A percentile compares a stretch with the other conserved stretches of the same genome.
Conservation (phyloP, 2,113 vertebrate genomes). For the Delphinapterus leucas region DNA sequence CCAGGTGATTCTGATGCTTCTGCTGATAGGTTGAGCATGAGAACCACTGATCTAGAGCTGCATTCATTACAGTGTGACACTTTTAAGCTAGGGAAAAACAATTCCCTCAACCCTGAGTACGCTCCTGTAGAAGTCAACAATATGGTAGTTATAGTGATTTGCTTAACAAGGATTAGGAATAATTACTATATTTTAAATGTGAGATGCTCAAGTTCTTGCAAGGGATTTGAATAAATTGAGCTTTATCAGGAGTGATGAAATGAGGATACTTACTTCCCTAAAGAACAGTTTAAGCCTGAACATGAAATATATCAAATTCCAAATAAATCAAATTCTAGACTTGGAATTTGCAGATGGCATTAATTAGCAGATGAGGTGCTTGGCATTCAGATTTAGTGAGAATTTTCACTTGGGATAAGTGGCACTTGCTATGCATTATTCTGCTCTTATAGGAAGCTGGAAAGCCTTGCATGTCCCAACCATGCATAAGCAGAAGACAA, state of each 20-base stretch:
- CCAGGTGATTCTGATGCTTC: not conserved
- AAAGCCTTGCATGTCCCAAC: not conserved
- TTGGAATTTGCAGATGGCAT: constrained; percentile 44
- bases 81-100: not conserved
- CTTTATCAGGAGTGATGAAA: constrained; percentile 61
- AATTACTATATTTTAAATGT: constrained; percentile 50
- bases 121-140: not conserved
- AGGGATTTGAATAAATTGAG: constrained; percentile 64
- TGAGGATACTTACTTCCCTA: constrained; percentile 40
- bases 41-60: not conserved
- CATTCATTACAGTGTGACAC: not conserved
- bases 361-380: constrained; percentile 55
- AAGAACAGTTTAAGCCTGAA: constrained; percentile 60
- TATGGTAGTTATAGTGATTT: not conserved
- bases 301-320: constrained; percentile 62
- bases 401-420: not conserved
- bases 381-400: constrained; percentile 36
- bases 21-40: not conserved
- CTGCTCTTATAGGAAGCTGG: not conserved
- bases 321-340: constrained; percentile 61
- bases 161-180: constrained; percentile 48
- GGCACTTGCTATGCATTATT: not conserved
- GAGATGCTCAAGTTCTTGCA: constrained; percentile 46
- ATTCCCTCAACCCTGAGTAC: not conserved
- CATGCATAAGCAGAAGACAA: not conserved